Evolutionary conservation across 2,113 vertebrate genomes (phyloP).

Genomic region (Leucopsar rothschildi): DNA sequence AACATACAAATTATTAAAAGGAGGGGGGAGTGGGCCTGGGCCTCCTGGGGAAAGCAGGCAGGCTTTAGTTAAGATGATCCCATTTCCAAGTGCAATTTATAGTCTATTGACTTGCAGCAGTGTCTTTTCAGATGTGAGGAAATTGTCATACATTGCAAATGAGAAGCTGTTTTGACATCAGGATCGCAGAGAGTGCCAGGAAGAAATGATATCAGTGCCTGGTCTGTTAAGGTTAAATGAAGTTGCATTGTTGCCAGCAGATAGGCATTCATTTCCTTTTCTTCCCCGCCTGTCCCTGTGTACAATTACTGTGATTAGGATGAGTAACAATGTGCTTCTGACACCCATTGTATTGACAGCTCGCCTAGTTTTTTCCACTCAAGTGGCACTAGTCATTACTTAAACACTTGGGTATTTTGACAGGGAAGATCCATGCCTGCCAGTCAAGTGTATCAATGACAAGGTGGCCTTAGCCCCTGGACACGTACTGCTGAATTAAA

Average conservation of each 20-base stretch:
- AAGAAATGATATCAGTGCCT: constrained; percentile 84
- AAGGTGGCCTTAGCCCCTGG: constrained; percentile 75
- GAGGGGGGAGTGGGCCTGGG: constrained; percentile 71
- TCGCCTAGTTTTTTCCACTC: constrained; percentile 76
- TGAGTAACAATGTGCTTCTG: constrained; percentile 72
- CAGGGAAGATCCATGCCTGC: constrained; percentile 79
- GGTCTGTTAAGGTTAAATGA: constrained; percentile 87
- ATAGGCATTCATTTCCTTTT: constrained; percentile 80
- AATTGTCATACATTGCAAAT: constrained; percentile 98
- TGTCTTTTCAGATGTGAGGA: constrained; percentile 90
- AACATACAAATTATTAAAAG: constrained; percentile 99
- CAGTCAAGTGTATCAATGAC: constrained; percentile 87
- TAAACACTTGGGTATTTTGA: constrained; percentile 77
- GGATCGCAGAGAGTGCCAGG: constrained; percentile 69
- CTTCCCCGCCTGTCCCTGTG: constrained; percentile 58
- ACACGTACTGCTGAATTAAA: constrained; percentile 81
- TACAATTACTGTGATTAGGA: constrained; percentile 84
- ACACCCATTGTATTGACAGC: constrained; percentile 76
- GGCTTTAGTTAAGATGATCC: constrained; percentile 89
- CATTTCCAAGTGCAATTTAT: constrained; percentile 93
- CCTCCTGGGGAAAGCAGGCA: constrained; percentile 78
- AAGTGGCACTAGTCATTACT: constrained; percentile 83
- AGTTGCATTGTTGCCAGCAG: constrained; percentile 76
- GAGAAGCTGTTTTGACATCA: constrained; percentile 90
- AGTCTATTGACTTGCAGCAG: constrained; percentile 92